A percentile compares a stretch with the other conserved stretches of the same genome.
Conservation (phyloP, 2,113 vertebrate species). For the Mellivora capensis region DNA sequence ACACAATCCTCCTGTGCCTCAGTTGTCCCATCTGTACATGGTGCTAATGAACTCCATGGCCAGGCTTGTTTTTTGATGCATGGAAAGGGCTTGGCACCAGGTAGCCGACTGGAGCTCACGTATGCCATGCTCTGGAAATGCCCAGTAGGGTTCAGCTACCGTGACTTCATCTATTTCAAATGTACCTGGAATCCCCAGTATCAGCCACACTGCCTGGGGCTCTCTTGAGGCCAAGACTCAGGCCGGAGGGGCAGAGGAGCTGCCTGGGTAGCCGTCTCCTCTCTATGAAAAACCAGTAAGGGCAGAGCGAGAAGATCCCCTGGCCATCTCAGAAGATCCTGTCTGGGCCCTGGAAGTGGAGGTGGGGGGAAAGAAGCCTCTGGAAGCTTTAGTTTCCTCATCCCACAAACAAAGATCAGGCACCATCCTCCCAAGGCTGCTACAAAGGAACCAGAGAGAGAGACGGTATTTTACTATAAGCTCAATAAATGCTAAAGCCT, state of each 20-base stretch:
- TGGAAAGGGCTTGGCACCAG: not conserved
- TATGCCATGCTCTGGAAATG: not conserved
- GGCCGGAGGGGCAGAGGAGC: not conserved
- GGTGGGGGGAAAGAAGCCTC: not conserved
- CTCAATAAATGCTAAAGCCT: not conserved
- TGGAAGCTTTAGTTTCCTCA: not conserved
- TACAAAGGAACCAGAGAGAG: not conserved
- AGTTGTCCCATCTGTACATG: not conserved
- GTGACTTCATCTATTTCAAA: not conserved
- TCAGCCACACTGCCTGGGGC: no score
- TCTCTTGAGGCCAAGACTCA: not conserved
- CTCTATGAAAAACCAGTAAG: not conserved
- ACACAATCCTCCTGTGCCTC: not conserved
- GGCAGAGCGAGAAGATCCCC: not conserved
- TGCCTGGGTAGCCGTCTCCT: not conserved
- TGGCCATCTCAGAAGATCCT: not conserved
- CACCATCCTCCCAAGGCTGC: not conserved
- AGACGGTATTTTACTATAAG: not conserved
- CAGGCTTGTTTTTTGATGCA: not conserved
- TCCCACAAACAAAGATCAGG: not conserved
- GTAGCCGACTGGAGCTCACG: accelerated
- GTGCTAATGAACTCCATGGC: not conserved
- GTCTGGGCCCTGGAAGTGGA: not conserved
- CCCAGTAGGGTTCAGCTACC: not conserved
- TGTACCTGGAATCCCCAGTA: not conserved